Evolutionary conservation across 92 coral and sea anemone genomes (phyloP).

Genomic region (Porites cylindrica): DNA sequence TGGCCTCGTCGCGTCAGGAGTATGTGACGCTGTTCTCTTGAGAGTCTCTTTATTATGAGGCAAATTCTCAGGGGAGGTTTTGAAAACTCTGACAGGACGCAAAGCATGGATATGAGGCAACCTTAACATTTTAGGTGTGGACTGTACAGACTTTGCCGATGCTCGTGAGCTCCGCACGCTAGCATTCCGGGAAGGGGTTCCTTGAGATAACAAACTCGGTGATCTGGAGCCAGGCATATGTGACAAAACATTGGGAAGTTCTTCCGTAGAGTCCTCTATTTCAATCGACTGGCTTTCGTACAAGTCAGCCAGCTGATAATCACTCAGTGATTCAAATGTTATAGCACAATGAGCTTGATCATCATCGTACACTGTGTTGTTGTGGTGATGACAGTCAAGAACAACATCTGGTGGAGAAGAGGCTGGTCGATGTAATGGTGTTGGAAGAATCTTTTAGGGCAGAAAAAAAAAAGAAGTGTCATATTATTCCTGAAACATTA

Average conservation of each 20-base stretch:
- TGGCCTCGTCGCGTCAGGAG: slow-evolving; percentile 73
- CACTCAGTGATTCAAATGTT: slow-evolving; percentile 60
- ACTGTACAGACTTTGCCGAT: slow-evolving; percentile 66
- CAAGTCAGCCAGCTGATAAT: slow-evolving; percentile 56
- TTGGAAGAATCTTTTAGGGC: slow-evolving; percentile 39
- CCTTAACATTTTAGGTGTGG: slow-evolving; percentile 80
- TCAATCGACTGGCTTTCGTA: slow-evolving; percentile 56
- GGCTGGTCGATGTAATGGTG: slow-evolving; percentile 43
- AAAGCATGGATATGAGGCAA: slow-evolving; percentile 59
- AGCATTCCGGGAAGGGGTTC: slow-evolving; percentile 59
- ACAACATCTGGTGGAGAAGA: slow-evolving; percentile 29
- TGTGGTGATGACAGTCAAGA: slow-evolving; percentile 58
- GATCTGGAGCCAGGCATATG: slow-evolving; percentile 62
- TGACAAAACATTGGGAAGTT: slow-evolving; percentile 44
- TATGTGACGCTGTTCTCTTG: slow-evolving; percentile 86
- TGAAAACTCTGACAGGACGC: slow-evolving; percentile 57
- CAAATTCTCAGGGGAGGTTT: slow-evolving; percentile 21
- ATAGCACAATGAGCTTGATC: slow-evolving; percentile 48
- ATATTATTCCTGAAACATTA: no score
- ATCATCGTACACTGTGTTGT: slow-evolving; percentile 61
- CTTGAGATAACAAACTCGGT: slow-evolving; percentile 61
- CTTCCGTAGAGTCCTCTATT: slow-evolving; percentile 45
- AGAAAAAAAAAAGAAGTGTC: background rate
- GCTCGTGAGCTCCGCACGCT: slow-evolving; percentile 67
- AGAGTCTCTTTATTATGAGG: slow-evolving; percentile 51